phyloP scores from a whole-genome alignment of 2,888 invertebrate genomes.

The Tillus elongatus region DNA sequence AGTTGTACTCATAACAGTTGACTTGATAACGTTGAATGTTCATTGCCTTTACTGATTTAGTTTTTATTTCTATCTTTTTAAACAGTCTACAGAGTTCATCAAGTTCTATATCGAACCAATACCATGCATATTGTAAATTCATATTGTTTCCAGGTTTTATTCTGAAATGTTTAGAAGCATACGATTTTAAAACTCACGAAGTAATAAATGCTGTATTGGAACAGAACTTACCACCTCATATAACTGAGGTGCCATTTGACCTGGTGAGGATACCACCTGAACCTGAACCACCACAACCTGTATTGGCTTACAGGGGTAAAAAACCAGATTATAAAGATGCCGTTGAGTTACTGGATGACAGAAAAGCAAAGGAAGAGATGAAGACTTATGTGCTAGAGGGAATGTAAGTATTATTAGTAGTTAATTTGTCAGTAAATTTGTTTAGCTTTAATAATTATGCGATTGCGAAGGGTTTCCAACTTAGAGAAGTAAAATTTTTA shows the following conservation, averaged over 20 bases:
- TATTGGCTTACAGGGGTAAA: slow-evolving; percentile 46
- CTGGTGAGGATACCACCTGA: slow-evolving; percentile 54
- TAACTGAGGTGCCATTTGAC: slow-evolving; percentile 35
- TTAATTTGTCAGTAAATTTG: slow-evolving; percentile 15
- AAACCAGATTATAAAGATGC: slow-evolving; percentile 54
- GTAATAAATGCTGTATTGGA: slow-evolving; percentile 81
- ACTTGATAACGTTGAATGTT: too few species aligned
- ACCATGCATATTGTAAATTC: too few species aligned
- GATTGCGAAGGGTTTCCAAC: too few species aligned
- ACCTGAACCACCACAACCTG: slow-evolving; percentile 30
- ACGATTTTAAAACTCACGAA: slow-evolving; percentile 62
- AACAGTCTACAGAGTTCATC: too few species aligned
- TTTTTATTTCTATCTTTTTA: neutral
- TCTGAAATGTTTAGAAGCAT: slow-evolving; percentile 66
- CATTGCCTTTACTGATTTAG: neutral
- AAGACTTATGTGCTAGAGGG: slow-evolving; percentile 31
- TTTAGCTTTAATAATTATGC: neutral
- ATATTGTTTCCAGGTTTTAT: slow-evolving; percentile 49
- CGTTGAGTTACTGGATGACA: slow-evolving; percentile 61
- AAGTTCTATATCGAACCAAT: too few species aligned
- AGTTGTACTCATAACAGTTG: too few species aligned
- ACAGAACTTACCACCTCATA: slow-evolving; percentile 51
- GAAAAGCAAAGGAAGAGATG: slow-evolving; percentile 45
- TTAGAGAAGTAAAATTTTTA: too few species aligned
- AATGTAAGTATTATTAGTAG: slow-evolving; percentile 28